Base-by-base conservation (phyloP, 1,140 invertebrate species). In the Scaptodrosophila lebanonensis region DNA sequence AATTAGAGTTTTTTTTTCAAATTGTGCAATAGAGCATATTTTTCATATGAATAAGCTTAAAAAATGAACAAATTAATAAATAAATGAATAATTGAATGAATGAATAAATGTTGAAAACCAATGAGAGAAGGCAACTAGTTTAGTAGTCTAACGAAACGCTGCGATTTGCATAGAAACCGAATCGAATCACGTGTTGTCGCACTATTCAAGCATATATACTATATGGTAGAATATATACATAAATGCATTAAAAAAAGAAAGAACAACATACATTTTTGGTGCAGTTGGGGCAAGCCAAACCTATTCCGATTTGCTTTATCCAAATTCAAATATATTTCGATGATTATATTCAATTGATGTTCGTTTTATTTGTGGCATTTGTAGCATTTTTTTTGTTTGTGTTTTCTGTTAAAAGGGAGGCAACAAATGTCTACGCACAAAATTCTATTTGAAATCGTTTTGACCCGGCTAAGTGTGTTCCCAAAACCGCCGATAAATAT, bases 401-500 rank as follows among this genome's bases (percentile, higher is more conserved):
- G 22, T n/a, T 33, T 3, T 33, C 32, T 9, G 3, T n/a, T n/a
- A n/a, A n/a, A n/a, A n/a, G n/a, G n/a, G n/a, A n/a, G n/a, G n/a
- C n/a, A n/a, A 9, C 38, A 9, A 44, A 18, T 58, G 56, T 33
- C 25, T 36, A 60, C 75, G 68, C 66, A 76, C 71, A 76, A 77
- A 54, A 56, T 76, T 67, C 12, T 25, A 38, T 20, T 16, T 38
- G 7, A 50, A 49, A 5, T 50, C 5, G 18, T 62, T 56, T 58
- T 38, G 29, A 66, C 72, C 72, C 54, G 73, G 73, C 54, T 82
- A 79, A 58, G 59, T 76, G 72, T 79, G 73, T 79, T 79, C 75
- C 75, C 73, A 62, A 79, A 82, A 69, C 73, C 69, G 75, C 75
- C 75, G 69, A 82, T 76, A 73, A 79, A 75, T 82, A 69, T 79